Conservation (phyloP, 35 echinoderm and acorn worm genomes). For the Antedon bifida region DNA sequence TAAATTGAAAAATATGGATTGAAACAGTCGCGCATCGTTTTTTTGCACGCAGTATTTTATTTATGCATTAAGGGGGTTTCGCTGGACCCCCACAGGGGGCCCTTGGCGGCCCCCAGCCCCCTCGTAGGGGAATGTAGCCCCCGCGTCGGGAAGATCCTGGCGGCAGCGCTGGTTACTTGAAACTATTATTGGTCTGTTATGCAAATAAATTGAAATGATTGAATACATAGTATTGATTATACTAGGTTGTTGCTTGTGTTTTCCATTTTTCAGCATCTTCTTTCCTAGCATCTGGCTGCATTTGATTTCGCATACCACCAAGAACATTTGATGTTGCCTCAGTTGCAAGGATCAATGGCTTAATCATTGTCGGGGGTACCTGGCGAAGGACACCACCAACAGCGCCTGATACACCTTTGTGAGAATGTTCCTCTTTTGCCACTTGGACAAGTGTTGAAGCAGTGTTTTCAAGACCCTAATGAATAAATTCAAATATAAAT, state of each 20-base stretch:
- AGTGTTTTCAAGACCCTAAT: conserved; percentile 64
- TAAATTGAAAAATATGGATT: too few species aligned
- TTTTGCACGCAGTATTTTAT: too few species aligned
- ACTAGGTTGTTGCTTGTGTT: conserved; percentile 10
- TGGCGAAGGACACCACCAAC: conserved; percentile 84
- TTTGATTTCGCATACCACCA: conserved; percentile 25
- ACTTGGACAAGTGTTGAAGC: conserved; percentile 54
- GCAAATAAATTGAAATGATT: too few species aligned
- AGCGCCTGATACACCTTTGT: conserved; percentile 89
- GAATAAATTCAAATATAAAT: neutral
- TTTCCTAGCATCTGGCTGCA: conserved; percentile 83
- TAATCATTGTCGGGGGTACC: conserved; percentile 74
- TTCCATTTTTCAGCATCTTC: conserved; percentile 90
- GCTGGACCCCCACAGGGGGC: too few species aligned
- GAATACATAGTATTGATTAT: too few species aligned
- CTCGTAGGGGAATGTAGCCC: too few species aligned
- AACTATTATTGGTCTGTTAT: too few species aligned
- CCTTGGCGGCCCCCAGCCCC: too few species aligned
- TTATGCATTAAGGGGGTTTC: too few species aligned
- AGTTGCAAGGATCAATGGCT: conserved; percentile 77
- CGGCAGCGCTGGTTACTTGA: too few species aligned
- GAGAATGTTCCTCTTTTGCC: conserved; percentile 69
- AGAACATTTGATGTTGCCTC: conserved; percentile 7
- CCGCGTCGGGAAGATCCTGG: too few species aligned
- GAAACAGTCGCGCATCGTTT: too few species aligned